A percentile compares a stretch with the other conserved stretches of the same genome.
These are phyloP conservation scores for Lathronympha strigana DNA, from an alignment of 2,888 invertebrate genomes.

Conservation along the genomic window DNA sequence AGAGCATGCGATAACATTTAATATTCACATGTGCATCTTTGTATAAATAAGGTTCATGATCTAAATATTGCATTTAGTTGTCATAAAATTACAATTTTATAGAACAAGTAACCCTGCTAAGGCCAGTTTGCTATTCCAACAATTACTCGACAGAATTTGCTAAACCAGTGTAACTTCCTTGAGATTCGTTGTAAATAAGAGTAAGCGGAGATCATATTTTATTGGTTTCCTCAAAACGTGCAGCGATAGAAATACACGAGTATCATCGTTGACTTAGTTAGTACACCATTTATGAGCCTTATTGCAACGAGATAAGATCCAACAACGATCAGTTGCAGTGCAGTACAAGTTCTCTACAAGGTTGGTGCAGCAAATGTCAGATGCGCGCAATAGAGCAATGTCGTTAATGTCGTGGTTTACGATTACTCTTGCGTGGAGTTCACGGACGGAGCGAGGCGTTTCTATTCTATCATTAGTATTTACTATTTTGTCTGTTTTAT, in stretches of 20 bases:
- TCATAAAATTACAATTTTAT: slow-evolving; percentile 57
- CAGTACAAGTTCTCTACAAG: slow-evolving; percentile 53
- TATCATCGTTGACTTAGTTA: background rate
- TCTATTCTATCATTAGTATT: slow-evolving; percentile 15
- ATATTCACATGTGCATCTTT: background rate
- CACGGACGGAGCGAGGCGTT: slow-evolving; percentile 57
- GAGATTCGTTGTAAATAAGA: background rate
- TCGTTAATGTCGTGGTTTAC: slow-evolving; percentile 77
- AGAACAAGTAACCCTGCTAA: slow-evolving; percentile 50
- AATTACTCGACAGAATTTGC: background rate
- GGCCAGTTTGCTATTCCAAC: slow-evolving; percentile 44
- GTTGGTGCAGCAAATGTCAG: slow-evolving; percentile 65
- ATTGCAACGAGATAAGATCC: background rate
- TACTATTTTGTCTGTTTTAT: background rate
- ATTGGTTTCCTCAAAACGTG: background rate
- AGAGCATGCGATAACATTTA: background rate
- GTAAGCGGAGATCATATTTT: background rate
- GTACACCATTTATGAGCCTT: background rate
- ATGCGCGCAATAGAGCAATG: slow-evolving; percentile 61
- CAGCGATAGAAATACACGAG: background rate
- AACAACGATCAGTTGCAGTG: background rate
- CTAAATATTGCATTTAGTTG: slow-evolving; percentile 29
- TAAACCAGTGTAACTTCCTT: background rate
- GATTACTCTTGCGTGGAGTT: slow-evolving; percentile 65
- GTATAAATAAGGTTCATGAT: background rate